A percentile compares a stretch with the other conserved stretches of the same genome.
Conservation (phyloP, 2,113 vertebrate species). For the Ovibos moschatus region DNA sequence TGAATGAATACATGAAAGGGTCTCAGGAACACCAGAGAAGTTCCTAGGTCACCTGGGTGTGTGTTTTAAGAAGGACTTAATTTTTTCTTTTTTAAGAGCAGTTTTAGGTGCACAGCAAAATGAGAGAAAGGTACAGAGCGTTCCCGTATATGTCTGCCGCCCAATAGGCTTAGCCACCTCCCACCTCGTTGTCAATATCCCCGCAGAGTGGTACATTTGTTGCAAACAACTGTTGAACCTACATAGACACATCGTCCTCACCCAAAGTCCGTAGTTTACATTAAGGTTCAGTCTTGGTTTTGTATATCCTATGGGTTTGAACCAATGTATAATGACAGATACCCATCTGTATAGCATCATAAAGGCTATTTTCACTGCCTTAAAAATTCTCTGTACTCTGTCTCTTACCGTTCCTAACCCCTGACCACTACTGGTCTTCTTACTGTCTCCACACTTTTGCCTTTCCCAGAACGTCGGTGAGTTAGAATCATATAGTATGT, state of each 20-base stretch:
- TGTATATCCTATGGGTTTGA: background rate
- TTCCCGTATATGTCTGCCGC: fast-evolving
- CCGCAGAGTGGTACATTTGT: background rate
- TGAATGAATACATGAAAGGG: background rate
- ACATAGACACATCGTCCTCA: background rate
- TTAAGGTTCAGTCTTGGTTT: background rate
- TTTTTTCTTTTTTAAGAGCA: background rate
- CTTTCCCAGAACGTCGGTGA: background rate
- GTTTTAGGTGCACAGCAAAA: background rate
- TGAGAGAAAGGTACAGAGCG: background rate
- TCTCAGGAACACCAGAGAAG: background rate
- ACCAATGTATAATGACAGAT: background rate
- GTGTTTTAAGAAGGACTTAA: background rate
- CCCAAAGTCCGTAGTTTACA: background rate
- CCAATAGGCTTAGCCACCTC: too few species aligned
- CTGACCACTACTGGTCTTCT: background rate
- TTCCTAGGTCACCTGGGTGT: background rate
- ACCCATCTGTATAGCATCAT: background rate
- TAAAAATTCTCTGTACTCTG: background rate
- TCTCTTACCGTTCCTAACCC: background rate
- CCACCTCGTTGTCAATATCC: background rate
- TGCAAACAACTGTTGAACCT: background rate
- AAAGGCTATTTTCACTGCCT: background rate
- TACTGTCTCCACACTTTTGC: background rate
- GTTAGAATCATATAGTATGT: background rate